These are phyloP conservation scores for Tridacna crocea DNA, from an alignment of 2,888 invertebrate species.

Conservation along the genomic window DNA sequence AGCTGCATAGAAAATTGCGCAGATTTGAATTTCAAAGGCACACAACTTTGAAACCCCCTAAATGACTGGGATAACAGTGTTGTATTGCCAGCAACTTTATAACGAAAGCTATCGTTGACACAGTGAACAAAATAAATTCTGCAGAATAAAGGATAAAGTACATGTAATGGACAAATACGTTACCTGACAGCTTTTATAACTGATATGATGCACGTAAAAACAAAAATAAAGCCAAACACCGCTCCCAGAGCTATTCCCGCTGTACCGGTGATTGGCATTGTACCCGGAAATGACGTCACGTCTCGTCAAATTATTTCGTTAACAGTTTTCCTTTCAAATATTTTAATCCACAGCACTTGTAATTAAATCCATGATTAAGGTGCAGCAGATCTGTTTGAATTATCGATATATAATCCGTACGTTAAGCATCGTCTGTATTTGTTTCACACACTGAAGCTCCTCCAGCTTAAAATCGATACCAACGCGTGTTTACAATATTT, in stretches of 20 bases:
- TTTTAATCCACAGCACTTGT: slow-evolving; percentile 4
- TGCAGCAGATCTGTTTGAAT: background rate
- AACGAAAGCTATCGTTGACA: too few species aligned
- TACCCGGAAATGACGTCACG: background rate
- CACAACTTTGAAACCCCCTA: too few species aligned
- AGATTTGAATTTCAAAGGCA: too few species aligned
- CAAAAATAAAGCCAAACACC: slow-evolving; percentile 64
- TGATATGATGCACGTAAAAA: slow-evolving; percentile 66
- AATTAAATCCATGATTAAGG: background rate
- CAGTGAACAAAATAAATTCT: too few species aligned
- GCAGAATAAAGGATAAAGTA: too few species aligned
- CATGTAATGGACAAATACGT: background rate
- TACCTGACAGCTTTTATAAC: slow-evolving; percentile 70
- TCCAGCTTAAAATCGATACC: background rate
- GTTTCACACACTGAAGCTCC: background rate
- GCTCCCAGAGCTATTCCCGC: slow-evolving; percentile 60
- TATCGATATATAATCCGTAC: background rate
- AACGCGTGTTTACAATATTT: background rate
- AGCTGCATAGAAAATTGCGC: too few species aligned
- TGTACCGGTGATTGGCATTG: slow-evolving; percentile 27
- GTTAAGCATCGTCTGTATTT: background rate
- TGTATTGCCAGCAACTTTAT: too few species aligned
- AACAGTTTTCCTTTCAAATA: background rate
- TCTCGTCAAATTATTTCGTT: background rate
- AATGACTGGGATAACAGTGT: too few species aligned